Percentiles rank a stretch among this genome's conserved stretches.
Conservation (phyloP, 2,797 vertebrate species). For the Onychomys leucogaster region DNA sequence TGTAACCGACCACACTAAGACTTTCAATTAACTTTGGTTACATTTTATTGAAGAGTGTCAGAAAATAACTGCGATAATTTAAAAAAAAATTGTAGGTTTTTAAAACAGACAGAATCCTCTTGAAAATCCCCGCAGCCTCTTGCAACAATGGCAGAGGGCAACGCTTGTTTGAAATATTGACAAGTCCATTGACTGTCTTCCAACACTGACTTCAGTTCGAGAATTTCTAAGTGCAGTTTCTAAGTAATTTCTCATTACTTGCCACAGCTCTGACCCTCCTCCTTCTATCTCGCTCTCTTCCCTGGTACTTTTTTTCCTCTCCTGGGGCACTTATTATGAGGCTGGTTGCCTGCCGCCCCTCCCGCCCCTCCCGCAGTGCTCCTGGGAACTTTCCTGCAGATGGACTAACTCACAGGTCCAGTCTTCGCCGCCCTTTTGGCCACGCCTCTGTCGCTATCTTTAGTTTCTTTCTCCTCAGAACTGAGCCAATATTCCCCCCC, state of each 20-base stretch:
- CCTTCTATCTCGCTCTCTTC: neutral
- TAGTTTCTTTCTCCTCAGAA: neutral
- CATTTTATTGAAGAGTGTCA: constrained; percentile 77
- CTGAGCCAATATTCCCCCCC: neutral
- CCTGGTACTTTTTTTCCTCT: neutral
- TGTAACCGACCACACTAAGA: constrained; percentile 80
- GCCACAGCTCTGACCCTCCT: neutral
- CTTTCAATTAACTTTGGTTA: constrained; percentile 79
- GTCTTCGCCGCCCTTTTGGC: neutral
- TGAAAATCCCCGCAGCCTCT: neutral
- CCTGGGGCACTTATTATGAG: neutral
- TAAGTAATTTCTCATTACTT: neutral
- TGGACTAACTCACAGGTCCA: neutral
- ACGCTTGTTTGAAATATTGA: neutral
- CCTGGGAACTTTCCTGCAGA: neutral
- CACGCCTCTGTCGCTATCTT: neutral
- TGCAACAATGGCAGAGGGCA: neutral
- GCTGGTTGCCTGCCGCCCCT: neutral
- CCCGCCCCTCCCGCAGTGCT: neutral
- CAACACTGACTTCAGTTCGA: neutral
- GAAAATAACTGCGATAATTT: constrained; percentile 54
- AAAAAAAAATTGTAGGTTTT: constrained; percentile 31
- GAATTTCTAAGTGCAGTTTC: neutral
- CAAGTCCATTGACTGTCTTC: neutral
- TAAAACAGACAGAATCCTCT: constrained; percentile 26